Conservation (phyloP, 2,888 invertebrate species). For the Siphlonurus alternatus region DNA sequence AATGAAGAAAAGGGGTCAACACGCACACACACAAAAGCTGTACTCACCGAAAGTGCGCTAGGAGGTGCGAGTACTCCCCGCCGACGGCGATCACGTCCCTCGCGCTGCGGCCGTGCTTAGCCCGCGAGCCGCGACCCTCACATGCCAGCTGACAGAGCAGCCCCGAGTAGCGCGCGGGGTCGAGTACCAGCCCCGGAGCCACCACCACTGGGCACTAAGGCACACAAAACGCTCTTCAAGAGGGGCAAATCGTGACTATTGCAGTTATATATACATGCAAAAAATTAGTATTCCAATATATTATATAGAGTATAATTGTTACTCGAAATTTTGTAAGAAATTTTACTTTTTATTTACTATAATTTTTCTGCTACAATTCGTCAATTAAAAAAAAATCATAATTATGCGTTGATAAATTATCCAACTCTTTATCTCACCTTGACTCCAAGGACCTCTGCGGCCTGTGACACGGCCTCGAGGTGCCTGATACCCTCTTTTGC, state of each 20-base stretch:
- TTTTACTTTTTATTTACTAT: too few relatives aligned
- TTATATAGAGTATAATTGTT: not conserved
- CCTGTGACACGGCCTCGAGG: conserved; percentile 50
- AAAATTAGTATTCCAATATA: not conserved
- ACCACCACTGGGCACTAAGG: conserved; percentile 41
- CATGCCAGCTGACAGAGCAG: conserved; percentile 49
- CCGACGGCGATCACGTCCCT: conserved; percentile 65
- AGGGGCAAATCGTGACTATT: too few relatives aligned
- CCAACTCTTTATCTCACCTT: conserved; percentile 34
- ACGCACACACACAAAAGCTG: too few relatives aligned
- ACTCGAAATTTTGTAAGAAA: not conserved
- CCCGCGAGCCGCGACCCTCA: conserved; percentile 35
- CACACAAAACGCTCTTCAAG: conserved; percentile 11
- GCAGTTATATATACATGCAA: conserved; percentile 1
- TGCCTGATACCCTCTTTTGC: conserved; percentile 57
- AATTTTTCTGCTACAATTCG: too few relatives aligned
- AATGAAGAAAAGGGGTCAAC: too few relatives aligned
- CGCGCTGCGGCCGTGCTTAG: conserved; percentile 29
- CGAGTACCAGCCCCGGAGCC: conserved; percentile 40
- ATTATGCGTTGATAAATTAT: not conserved
- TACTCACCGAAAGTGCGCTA: conserved; percentile 48
- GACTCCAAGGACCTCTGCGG: conserved; percentile 57
- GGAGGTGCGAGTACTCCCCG: conserved; percentile 73
- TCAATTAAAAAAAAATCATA: too few relatives aligned
- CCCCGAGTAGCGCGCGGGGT: conserved; percentile 45